Percentiles rank a stretch among this genome's conserved stretches.
Evolutionary conservation across 1,140 invertebrate species (phyloP).

Genomic region (Diplogasteroides magnus): DNA sequence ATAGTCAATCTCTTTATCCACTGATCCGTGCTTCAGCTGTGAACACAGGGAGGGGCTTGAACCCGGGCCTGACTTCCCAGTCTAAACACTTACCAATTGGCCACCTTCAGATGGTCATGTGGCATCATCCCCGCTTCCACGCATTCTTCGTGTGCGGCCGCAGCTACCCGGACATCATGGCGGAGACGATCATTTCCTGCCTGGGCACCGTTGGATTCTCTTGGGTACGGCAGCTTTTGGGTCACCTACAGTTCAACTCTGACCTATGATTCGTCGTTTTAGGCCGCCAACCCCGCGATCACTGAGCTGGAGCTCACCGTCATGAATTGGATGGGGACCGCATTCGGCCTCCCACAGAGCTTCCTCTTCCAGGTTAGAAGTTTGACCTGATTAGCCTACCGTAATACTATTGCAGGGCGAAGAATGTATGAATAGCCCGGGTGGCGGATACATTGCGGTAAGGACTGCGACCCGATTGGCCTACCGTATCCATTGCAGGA

Average conservation of each 20-base stretch:
- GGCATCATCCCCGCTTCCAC: conserved; percentile 26
- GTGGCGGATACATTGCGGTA: conserved; percentile 1
- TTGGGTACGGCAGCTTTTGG: conserved; percentile 7
- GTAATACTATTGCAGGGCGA: too few species aligned
- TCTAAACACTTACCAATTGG: too few species aligned
- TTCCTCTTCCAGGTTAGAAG: conserved; percentile 11
- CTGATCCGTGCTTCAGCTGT: too few species aligned
- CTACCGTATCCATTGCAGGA: conserved; percentile 1
- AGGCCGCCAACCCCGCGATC: conserved; percentile 17
- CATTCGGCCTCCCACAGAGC: conserved; percentile 15
- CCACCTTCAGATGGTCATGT: conserved; percentile 1
- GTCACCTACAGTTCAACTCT: too few species aligned
- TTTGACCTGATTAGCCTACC: too few species aligned
- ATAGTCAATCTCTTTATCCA: too few species aligned
- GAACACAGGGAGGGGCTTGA: too few species aligned
- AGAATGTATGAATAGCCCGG: too few species aligned
- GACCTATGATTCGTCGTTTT: neutral
- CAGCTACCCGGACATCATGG: conserved; percentile 18
- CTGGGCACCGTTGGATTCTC: conserved; percentile 22
- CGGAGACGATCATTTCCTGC: conserved; percentile 11
- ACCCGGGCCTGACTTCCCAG: too few species aligned
- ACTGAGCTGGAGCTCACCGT: conserved; percentile 21
- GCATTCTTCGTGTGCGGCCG: conserved; percentile 18
- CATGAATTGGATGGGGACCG: conserved; percentile 26
- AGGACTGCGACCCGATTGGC: neutral